Percentiles rank a stretch among this genome's conserved stretches.
phyloP scores from a whole-genome alignment of 2,113 vertebrate species.

The Vireo altiloquus region DNA sequence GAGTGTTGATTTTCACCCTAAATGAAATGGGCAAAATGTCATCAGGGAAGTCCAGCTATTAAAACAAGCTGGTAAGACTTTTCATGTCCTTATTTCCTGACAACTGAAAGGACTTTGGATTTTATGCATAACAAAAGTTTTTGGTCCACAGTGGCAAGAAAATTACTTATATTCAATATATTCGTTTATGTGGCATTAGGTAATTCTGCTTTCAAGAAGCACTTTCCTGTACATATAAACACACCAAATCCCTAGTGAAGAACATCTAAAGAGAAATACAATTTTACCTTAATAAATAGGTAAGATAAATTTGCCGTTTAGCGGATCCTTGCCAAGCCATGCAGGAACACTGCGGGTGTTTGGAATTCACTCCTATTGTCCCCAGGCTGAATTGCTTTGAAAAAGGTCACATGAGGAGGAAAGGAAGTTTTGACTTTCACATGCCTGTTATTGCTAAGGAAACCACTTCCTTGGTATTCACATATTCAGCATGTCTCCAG shows the following conservation, averaged over 20 bases:
- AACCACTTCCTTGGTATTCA: conserved; percentile 76
- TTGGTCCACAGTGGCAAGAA: not conserved
- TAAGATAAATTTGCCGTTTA: conserved; percentile 47
- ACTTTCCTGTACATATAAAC: not conserved
- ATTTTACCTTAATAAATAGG: conserved; percentile 60
- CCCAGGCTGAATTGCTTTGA: conserved; percentile 71
- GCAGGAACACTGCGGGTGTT: conserved; percentile 66
- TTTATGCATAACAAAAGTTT: not conserved
- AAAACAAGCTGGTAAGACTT: not conserved
- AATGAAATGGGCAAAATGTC: not conserved
- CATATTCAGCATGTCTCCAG: conserved; percentile 71
- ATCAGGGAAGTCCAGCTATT: not conserved
- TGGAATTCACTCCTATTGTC: conserved; percentile 77
- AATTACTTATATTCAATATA: not conserved
- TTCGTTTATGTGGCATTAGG: not conserved
- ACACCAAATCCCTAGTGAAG: not conserved
- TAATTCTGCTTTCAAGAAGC: not conserved
- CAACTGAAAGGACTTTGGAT: not conserved
- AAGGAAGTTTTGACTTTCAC: conserved; percentile 83
- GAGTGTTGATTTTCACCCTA: not conserved
- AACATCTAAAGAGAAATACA: conserved; percentile 30
- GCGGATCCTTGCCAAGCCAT: conserved; percentile 44
- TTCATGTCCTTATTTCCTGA: not conserved
- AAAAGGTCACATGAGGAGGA: conserved; percentile 77
- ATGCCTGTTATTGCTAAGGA: conserved; percentile 79